Percentiles rank a stretch among this genome's conserved stretches.
phyloP scores from a whole-genome alignment of 2,888 invertebrate genomes.

The Idaea dimidiata region DNA sequence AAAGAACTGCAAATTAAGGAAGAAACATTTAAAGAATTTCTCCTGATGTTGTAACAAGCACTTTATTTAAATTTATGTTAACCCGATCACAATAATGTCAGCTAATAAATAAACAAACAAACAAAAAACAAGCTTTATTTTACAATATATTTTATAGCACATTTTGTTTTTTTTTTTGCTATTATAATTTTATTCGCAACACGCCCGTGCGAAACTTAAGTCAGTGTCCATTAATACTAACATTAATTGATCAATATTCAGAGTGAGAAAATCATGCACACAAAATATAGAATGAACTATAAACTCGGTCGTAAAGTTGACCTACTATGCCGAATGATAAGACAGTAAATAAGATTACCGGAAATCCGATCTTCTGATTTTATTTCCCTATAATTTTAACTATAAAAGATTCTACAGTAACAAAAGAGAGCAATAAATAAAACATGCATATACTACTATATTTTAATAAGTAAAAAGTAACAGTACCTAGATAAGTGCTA shows the following conservation, averaged over 20 bases:
- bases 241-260: slow-evolving; percentile 27
- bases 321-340: slow-evolving; percentile 41
- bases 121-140: too few relatives aligned
- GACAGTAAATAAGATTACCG: slow-evolving; percentile 48
- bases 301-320: slow-evolving; percentile 56
- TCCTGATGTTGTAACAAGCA: too few relatives aligned
- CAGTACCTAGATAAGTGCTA: slow-evolving; percentile 89
- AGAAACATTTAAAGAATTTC: neutral
- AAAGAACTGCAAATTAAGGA: neutral
- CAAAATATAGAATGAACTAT: slow-evolving; percentile 48
- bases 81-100: too few relatives aligned
- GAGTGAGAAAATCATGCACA: slow-evolving; percentile 36
- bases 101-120: too few relatives aligned
- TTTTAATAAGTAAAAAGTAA: slow-evolving; percentile 11
- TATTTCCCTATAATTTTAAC: slow-evolving; percentile 32
- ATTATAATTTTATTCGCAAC: neutral
- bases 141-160: too few relatives aligned
- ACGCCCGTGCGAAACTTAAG: neutral
- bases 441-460: slow-evolving; percentile 6
- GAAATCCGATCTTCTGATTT: slow-evolving; percentile 31
- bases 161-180: too few relatives aligned
- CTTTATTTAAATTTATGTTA: too few relatives aligned
- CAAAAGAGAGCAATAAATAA: slow-evolving; percentile 7
- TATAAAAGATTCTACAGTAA: slow-evolving; percentile 21
- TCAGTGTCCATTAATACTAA: neutral